A percentile compares a stretch with the other conserved stretches of the same genome.
Conservation (phyloP, 2,797 vertebrate genomes). For the Leuciscus waleckii region DNA sequence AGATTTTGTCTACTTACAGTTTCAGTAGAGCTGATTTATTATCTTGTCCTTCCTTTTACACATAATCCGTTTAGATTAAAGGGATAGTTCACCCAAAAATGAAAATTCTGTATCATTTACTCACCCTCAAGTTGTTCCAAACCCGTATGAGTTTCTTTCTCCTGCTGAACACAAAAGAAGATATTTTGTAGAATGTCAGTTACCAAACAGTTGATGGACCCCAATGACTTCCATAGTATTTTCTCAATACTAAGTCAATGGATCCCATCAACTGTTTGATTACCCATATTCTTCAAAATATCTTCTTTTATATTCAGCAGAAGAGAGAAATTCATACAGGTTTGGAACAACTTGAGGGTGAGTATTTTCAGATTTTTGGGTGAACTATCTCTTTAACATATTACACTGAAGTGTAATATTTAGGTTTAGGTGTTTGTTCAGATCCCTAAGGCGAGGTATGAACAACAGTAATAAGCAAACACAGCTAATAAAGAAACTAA, state of each 20-base stretch:
- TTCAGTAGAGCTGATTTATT: not conserved
- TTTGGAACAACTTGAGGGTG: too few relatives aligned
- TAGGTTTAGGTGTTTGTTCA: not conserved
- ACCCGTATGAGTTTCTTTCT: too few relatives aligned
- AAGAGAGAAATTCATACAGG: not conserved
- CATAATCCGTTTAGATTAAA: not conserved
- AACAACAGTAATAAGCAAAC: not conserved
- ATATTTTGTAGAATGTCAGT: not conserved
- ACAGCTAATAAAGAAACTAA: not conserved
- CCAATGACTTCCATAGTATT: too few relatives aligned
- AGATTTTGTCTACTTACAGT: not conserved
- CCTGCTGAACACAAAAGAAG: not conserved
- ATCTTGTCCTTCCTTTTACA: not conserved
- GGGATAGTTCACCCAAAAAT: not conserved
- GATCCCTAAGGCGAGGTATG: not conserved
- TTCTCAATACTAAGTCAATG: too few relatives aligned
- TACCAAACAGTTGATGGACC: too few relatives aligned
- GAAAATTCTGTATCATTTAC: not conserved
- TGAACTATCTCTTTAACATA: too few relatives aligned
- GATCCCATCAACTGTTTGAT: too few relatives aligned
- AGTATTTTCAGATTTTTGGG: too few relatives aligned
- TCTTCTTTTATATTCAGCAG: too few relatives aligned
- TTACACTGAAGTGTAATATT: not conserved
- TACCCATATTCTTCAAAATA: not conserved
- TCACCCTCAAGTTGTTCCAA: too few relatives aligned